Base-by-base conservation (phyloP, 2,797 vertebrate species). In the Sebastes matsubarae region DNA sequence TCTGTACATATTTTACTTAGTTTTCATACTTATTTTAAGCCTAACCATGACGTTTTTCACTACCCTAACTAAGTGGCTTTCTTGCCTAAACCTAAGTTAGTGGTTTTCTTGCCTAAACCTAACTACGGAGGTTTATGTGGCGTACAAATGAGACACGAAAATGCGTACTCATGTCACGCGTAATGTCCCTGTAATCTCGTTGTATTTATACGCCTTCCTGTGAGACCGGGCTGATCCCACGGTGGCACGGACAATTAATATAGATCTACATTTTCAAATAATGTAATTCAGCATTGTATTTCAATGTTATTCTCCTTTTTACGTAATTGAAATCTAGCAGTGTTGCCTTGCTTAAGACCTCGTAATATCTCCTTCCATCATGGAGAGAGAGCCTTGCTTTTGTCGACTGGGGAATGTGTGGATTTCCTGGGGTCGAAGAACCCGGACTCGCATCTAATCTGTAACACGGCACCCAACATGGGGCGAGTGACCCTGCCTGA, bases 381-480 rank as follows among this genome's bases (percentile, higher is more conserved):
- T 14, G 58, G 9, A 36, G 58, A 58, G 29, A 59, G 30, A 70
- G 55, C 72, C 76, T 77, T 72, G 29, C 50, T 82, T 86, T 75
- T 64, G 63, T 83, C 22, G 2, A 32, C 64, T 69, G 52, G 66
- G 75, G 66, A 73, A 89, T 74, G 61, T 87, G 83, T 81, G 79
- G 75, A 89, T 88, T 80, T 84, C 20, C 72, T 84, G 34, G 34
- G 36, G 68, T 77, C 27, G 42, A 80, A 85, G 50, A 76, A 84
- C 54, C 60, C 76, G 34, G 61, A 65, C 73, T 89, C 68, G 7
- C 42, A 60, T 68, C 69, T 83, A 75, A 80, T 88, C 83, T 77
- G 57, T 72, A 83, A 79, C 80, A 67, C 74, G 9, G 63, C 58
- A 68, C 60, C 74, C 54, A 54, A 42, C 82, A 72, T 76, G 55